A percentile compares a stretch with the other conserved stretches of the same genome.
Evolutionary conservation across 2,113 vertebrate species (phyloP).

Genomic region (Crotalus horridus): DNA sequence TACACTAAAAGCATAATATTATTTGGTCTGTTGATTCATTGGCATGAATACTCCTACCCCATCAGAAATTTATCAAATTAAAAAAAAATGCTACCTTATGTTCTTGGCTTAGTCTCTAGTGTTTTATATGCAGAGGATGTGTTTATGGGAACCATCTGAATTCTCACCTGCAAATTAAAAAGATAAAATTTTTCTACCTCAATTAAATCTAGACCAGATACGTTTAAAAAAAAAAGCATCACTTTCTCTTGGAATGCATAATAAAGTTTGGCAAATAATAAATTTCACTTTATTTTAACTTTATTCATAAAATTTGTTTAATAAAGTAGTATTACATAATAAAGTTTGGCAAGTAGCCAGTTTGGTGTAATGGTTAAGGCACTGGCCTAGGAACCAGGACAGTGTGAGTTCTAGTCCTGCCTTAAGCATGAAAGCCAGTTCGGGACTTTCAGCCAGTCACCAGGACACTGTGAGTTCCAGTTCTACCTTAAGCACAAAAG

Average conservation of each 20-base stretch:
- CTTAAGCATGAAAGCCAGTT: not conserved
- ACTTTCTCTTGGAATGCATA: not conserved
- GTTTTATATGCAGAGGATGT: not conserved
- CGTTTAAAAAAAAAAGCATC: not conserved
- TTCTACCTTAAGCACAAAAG: not conserved
- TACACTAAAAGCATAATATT: not conserved
- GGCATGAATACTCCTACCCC: not conserved
- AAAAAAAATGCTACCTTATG: not conserved
- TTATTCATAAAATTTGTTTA: not conserved
- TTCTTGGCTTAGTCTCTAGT: not conserved
- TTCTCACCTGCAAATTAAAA: not conserved
- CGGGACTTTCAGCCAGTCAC: not conserved
- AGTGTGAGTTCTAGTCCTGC: not conserved
- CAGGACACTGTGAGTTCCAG: not conserved
- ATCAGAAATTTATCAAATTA: not conserved
- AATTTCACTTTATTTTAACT: not conserved
- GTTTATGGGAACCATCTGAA: not conserved
- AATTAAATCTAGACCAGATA: not conserved
- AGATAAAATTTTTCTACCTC: not conserved
- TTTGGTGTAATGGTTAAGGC: not conserved
- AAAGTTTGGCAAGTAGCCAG: not conserved
- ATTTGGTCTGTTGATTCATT: constrained; percentile 10
- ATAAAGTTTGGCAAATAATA: not conserved
- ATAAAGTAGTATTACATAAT: not conserved
- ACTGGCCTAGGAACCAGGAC: not conserved